Conservation (phyloP, 2,888 invertebrate species). For the Tetranychus piercei region DNA sequence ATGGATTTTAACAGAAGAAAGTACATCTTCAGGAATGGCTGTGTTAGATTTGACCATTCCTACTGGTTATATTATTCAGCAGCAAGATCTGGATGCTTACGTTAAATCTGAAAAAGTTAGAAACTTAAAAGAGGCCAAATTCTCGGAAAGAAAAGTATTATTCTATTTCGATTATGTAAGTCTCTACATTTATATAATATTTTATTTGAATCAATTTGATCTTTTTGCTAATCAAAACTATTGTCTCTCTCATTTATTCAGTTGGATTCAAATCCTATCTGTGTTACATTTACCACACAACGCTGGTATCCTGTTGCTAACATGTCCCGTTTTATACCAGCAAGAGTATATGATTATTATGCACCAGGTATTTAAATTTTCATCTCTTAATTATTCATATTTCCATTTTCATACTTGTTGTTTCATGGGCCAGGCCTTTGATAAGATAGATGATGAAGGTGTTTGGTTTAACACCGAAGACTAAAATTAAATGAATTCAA, state of each 20-base stretch:
- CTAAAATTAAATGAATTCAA: background rate
- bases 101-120: slow-evolving; percentile 57
- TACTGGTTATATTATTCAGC: slow-evolving; percentile 75
- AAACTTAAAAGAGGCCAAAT: slow-evolving; percentile 66
- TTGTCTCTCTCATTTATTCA: slow-evolving; percentile 26
- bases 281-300: slow-evolving; percentile 34
- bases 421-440: background rate
- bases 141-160: slow-evolving; percentile 56
- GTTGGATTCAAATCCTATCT: slow-evolving; percentile 33
- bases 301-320: slow-evolving; percentile 38
- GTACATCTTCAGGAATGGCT: slow-evolving; percentile 65
- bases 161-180: slow-evolving; percentile 86
- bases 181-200: slow-evolving; percentile 27
- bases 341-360: slow-evolving; percentile 37
- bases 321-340: slow-evolving; percentile 34
- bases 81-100: slow-evolving; percentile 68
- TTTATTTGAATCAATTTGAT: background rate
- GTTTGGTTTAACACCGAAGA: background rate
- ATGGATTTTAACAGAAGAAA: slow-evolving; percentile 41
- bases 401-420: background rate
- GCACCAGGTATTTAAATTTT: slow-evolving; percentile 32
- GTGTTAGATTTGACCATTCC: slow-evolving; percentile 69
- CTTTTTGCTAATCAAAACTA: background rate
- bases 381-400: background rate
- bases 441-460: too few relatives aligned